Evolutionary conservation across 2,797 vertebrate species (phyloP).

Genomic region (Anas georgica): DNA sequence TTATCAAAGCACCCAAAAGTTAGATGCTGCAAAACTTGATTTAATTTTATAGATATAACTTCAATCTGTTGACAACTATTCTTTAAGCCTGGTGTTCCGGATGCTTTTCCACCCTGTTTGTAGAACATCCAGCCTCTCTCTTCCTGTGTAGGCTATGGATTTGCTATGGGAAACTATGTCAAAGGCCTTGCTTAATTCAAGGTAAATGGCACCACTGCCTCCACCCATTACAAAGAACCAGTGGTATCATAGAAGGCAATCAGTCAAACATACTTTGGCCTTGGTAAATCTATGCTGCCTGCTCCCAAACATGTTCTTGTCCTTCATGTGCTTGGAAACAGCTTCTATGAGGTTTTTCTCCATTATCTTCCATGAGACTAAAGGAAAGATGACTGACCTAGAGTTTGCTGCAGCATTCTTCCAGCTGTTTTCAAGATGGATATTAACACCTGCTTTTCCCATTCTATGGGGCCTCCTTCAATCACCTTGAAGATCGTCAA

Average conservation of each 20-base stretch:
- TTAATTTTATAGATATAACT: background rate
- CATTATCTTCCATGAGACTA: background rate
- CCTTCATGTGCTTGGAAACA: background rate
- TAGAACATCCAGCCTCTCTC: background rate
- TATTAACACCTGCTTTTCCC: background rate
- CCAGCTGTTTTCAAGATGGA: background rate
- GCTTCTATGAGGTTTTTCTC: background rate
- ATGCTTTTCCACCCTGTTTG: background rate
- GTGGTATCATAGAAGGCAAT: background rate
- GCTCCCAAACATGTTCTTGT: background rate
- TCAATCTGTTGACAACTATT: background rate
- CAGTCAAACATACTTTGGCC: background rate
- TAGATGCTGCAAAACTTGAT: background rate
- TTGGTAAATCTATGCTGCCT: background rate
- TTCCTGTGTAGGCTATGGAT: background rate
- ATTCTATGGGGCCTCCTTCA: background rate
- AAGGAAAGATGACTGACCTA: background rate
- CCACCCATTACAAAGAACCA: background rate
- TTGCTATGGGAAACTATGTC: background rate
- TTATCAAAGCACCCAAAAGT: background rate
- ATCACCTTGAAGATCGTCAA: background rate
- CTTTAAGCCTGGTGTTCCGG: background rate
- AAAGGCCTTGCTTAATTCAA: background rate
- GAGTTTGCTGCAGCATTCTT: background rate
- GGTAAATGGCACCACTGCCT: background rate